Evolutionary conservation across 2,113 vertebrate species (phyloP), one percentile per base, ranked within the genome.

Genomic region (Tachuris rubrigastra): DNA sequence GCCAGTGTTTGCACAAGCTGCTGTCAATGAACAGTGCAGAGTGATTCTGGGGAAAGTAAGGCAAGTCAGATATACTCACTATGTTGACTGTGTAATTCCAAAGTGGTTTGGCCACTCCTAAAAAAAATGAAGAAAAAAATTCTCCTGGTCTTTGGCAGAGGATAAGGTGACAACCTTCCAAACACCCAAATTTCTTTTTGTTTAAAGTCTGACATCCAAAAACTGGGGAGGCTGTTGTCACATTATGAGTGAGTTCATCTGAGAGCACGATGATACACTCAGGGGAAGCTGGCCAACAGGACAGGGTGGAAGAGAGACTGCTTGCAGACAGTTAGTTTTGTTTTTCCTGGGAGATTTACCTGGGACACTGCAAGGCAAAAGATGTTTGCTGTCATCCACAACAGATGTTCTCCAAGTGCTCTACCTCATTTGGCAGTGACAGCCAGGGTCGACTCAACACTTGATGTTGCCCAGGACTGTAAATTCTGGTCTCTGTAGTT

Each of bases 111-210:
- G 90, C 93, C 12, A 9, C 86, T 93, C 85, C 72, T 41, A 62
- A 93, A 88, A 39, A 39, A 56, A 89, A 93, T 72, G 74, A 72
- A 22, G 47, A 89, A 93, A 95, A 97, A 97, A 96, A 90, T 95
- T 93, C 84, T 97, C 80, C 88, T 87, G 84, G 89, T 87, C 86
- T 91, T 96, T 97, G 96, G 96, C 96, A 96, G 79, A 85, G 65
- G 59, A 56, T 81, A 72, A 85, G 75, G 91, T 52, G 78, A 96
- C 92, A 91, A 55, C 76, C 81, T 92, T 96, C 93, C 94, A 94
- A 95, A 93, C 85, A 93, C 81, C 73, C 86, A 82, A 50, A 96
- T 91, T 97, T 97, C 93, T 92, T 97, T 91, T 92, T 22, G 4
- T 89, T 84, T 84, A 31, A 94, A 78, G 59, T 37, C 88, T 56